Evolutionary conservation across 2,113 vertebrate genomes (phyloP), one percentile per base, ranked within the genome.

Genomic region (Heterocephalus glaber): DNA sequence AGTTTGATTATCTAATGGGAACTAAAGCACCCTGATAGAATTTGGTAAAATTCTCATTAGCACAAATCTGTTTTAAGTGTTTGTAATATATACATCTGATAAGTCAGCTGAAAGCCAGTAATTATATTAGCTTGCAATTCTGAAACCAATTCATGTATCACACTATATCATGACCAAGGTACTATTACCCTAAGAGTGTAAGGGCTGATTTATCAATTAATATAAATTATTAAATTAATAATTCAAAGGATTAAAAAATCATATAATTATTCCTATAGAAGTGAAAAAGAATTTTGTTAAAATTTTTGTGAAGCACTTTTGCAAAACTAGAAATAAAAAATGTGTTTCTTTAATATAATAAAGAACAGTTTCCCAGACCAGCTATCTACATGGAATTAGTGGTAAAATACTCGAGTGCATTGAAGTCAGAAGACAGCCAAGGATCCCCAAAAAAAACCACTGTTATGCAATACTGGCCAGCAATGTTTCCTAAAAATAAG

Each of bases 51-150:
- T 80, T 41, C 58, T 90, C 56, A 95, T 72, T 52, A 74, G 49
- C 88, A 95, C 83, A 95, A 66, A 85, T 81, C 65, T 82, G 26
- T 87, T 91, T 94, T 84, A 86, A 94, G 72, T 49, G 26, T 90
- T 90, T 92, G 49, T 72, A 70, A 84, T 81, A 90, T 52, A 44
- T 52, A 54, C 5, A 95, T 87, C n/a, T 84, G 60, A 70, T 93
- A 81, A 83, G 3, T 83, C 35, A 41, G 38, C 38, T 86, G 7
- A 89, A 93, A 89, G 66, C n/a, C 35, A 87, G 41, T 16, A 92
- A 83, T 60, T 86, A 77, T 52, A 89, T 24, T 88, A 93, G 89
- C 17, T 79, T 95, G 24, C 90, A 95, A 92, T 93, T 80, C 56
- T 95, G 68, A 96, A 96, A 47, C 60, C 49, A 89, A 70, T 85